These are phyloP conservation scores for Tenrec ecaudatus DNA, from an alignment of 2,113 vertebrate species.

Conservation along the genomic window DNA sequence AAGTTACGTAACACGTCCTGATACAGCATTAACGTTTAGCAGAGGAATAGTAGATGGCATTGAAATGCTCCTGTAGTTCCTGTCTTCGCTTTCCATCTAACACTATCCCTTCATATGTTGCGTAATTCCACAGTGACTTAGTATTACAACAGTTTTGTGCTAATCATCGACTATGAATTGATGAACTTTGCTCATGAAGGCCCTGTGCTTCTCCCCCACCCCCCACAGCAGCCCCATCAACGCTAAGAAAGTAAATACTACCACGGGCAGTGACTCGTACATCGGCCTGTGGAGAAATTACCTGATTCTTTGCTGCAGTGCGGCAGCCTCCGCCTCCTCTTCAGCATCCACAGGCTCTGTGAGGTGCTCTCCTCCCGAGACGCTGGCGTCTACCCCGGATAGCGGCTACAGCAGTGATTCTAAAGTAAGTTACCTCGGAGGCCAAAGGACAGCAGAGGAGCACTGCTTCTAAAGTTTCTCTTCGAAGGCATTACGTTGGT, in stretches of 20 bases:
- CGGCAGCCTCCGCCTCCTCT: constrained; percentile 89
- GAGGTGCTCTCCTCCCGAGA: constrained; percentile 98
- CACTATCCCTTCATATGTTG: neutral
- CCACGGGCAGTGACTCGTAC: constrained; percentile 96
- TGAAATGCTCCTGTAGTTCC: neutral
- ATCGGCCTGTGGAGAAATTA: constrained; percentile 99
- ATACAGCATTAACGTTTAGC: neutral
- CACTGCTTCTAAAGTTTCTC: too few relatives aligned
- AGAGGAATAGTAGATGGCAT: neutral
- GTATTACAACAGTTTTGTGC: neutral
- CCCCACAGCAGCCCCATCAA: constrained; percentile 96
- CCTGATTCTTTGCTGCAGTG: constrained; percentile 98
- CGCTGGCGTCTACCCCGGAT: constrained; percentile 98
- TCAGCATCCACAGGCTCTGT: constrained; percentile 93
- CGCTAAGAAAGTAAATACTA: constrained; percentile 97
- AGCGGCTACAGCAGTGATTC: constrained; percentile 98
- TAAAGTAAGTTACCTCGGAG: constrained; percentile 88
- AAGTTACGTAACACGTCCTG: neutral
- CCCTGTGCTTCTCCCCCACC: neutral
- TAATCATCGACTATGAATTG: neutral
- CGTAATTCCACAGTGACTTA: neutral
- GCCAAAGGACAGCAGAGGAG: neutral
- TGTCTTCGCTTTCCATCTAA: neutral
- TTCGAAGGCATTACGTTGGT: too few relatives aligned
- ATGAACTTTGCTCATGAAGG: neutral